phyloP scores from a whole-genome alignment of 2,113 vertebrate genomes.

The Bos indicus region DNA sequence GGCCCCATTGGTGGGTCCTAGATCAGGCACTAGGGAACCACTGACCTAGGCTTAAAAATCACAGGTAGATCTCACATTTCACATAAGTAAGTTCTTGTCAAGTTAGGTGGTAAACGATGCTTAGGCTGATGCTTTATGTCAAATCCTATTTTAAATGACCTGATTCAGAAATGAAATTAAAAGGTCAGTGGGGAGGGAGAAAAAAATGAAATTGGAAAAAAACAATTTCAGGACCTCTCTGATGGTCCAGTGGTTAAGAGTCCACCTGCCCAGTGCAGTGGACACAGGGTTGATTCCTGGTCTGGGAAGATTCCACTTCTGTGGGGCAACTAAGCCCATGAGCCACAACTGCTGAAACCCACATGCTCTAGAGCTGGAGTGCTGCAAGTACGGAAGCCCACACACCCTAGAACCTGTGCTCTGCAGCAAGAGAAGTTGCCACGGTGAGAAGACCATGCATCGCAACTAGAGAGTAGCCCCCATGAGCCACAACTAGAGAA shows the following conservation, averaged over 20 bases:
- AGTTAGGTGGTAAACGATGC: background rate
- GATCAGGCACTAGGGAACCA: background rate
- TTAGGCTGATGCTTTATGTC: background rate
- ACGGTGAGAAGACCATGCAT: background rate
- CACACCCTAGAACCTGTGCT: background rate
- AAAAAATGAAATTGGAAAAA: background rate
- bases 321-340: background rate
- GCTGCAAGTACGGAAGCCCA: background rate
- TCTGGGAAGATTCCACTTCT: background rate
- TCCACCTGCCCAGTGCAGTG: background rate
- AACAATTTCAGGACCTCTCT: background rate
- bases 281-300: background rate
- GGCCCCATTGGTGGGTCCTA: background rate
- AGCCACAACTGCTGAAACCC: background rate
- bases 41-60: background rate
- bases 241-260: background rate
- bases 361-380: background rate
- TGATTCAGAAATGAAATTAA: background rate
- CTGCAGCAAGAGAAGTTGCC: background rate
- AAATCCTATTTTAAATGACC: background rate
- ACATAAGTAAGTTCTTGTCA: background rate
- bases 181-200: background rate
- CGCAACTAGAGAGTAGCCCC: background rate
- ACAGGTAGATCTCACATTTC: background rate
- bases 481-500: background rate